phyloP scores from a whole-genome alignment of 2,888 invertebrate species.

The Asteroscopus sphinx region DNA sequence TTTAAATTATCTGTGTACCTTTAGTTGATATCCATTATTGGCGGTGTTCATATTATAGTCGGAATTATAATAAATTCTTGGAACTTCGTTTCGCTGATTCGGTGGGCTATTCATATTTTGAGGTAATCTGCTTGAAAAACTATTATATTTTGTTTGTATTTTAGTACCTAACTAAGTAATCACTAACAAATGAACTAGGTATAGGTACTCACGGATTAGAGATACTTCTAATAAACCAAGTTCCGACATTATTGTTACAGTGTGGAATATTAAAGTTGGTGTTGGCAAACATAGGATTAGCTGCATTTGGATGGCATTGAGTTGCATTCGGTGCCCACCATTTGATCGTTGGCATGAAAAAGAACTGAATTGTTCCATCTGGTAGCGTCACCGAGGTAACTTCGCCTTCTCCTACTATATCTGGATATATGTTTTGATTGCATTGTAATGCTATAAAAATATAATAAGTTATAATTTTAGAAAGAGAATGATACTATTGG shows the following conservation, averaged over 20 bases:
- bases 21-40: constrained; percentile 44
- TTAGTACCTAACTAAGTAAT: not conserved
- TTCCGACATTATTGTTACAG: constrained; percentile 58
- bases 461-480: constrained; percentile 3
- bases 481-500: too few species aligned
- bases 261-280: constrained; percentile 41
- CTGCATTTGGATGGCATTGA: constrained; percentile 39
- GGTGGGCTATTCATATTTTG: constrained; percentile 16
- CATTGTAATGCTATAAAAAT: constrained; percentile 35
- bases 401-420: constrained; percentile 82
- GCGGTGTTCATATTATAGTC: constrained; percentile 24
- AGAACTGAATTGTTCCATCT: constrained; percentile 77
- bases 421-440: constrained; percentile 47
- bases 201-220: constrained; percentile 71
- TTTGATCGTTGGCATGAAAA: constrained; percentile 73
- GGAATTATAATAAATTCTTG: constrained; percentile 12
- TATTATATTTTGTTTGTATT: not conserved
- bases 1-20: constrained; percentile 32
- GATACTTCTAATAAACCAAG: constrained; percentile 77
- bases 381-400: constrained; percentile 72
- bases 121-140: constrained; percentile 18
- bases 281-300: constrained; percentile 33
- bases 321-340: constrained; percentile 52
- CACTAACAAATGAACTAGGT: not conserved
- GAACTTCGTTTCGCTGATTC: constrained; percentile 27